A percentile compares a stretch with the other conserved stretches of the same genome.
These are phyloP conservation scores for Synanthedon vespiformis DNA, from an alignment of 2,888 invertebrate species.

Conservation along the genomic window DNA sequence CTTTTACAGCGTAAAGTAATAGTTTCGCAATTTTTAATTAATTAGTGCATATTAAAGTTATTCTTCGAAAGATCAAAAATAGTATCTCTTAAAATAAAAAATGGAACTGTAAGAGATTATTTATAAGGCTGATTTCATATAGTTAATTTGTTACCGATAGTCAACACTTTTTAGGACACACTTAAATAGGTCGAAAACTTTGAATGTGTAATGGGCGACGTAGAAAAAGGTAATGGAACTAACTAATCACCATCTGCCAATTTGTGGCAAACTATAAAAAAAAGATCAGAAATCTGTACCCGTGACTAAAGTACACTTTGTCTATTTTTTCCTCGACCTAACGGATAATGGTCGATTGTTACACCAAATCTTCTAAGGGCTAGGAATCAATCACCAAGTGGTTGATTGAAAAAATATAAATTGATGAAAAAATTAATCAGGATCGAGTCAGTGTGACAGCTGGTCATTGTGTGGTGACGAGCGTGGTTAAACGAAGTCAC, in stretches of 20 bases:
- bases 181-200: too few species aligned
- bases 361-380: slow-evolving; percentile 30
- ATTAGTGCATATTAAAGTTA: too few species aligned
- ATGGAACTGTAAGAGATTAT: too few species aligned
- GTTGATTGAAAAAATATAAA: slow-evolving; percentile 29
- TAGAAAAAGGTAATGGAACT: slow-evolving; percentile 4
- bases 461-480: slow-evolving; percentile 47
- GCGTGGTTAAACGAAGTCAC: slow-evolving; percentile 48
- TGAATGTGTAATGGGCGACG: slow-evolving; percentile 5
- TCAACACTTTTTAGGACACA: too few species aligned
- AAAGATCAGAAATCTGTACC: slow-evolving; percentile 1
- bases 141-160: too few species aligned
- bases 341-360: slow-evolving; percentile 23
- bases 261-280: neutral
- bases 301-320: slow-evolving; percentile 16
- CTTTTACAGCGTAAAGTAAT: too few species aligned
- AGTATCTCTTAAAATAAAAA: too few species aligned
- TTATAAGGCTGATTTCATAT: too few species aligned
- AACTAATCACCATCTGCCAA: neutral
- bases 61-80: too few species aligned
- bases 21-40: too few species aligned
- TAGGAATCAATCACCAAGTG: slow-evolving; percentile 39
- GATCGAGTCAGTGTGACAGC: slow-evolving; percentile 55
- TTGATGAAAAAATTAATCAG: slow-evolving; percentile 63
- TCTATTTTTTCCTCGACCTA: slow-evolving; percentile 20